These are phyloP conservation scores for Botrylloides violaceus DNA, from an alignment of 23 tunicate genomes.

Conservation along the genomic window DNA sequence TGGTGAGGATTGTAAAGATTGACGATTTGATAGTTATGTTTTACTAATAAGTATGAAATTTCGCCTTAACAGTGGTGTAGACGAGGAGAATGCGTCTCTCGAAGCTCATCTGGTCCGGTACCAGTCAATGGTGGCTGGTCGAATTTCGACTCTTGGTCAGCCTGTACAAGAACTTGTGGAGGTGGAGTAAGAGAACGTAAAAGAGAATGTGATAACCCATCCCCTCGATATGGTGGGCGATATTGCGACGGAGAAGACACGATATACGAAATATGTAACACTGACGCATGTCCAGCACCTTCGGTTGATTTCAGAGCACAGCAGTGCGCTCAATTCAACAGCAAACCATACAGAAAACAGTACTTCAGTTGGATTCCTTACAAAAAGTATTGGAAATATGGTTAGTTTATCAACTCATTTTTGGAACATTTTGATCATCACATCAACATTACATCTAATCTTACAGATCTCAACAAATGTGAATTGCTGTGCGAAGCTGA, in stretches of 20 bases:
- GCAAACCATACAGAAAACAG: slow-evolving; percentile 62
- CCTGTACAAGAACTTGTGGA: slow-evolving; percentile 90
- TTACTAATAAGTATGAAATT: no score
- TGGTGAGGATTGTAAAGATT: slow-evolving; percentile 32
- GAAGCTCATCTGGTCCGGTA: slow-evolving; percentile 56
- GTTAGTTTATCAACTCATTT: slow-evolving; percentile 33
- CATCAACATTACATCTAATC: neutral
- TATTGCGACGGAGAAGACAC: slow-evolving; percentile 83
- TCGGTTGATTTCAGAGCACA: slow-evolving; percentile 51
- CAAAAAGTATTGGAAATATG: slow-evolving; percentile 73
- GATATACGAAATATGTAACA: slow-evolving; percentile 56
- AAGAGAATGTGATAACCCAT: slow-evolving; percentile 62
- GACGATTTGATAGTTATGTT: no score
- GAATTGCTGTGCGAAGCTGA: slow-evolving; percentile 89
- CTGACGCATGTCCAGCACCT: slow-evolving; percentile 65
- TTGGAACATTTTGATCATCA: no score
- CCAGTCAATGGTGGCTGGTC: slow-evolving; percentile 89
- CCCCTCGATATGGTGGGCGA: slow-evolving; percentile 79
- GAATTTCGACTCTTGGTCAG: slow-evolving; percentile 70
- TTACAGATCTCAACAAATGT: slow-evolving; percentile 60
- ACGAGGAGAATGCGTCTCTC: slow-evolving; percentile 79
- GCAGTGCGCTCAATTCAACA: slow-evolving; percentile 76
- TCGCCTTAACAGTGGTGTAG: slow-evolving; percentile 99
- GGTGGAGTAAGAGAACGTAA: slow-evolving; percentile 71
- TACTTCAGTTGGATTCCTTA: slow-evolving; percentile 85